Base-by-base conservation (phyloP, 2,888 invertebrate species). In the Drosophila rubida region DNA sequence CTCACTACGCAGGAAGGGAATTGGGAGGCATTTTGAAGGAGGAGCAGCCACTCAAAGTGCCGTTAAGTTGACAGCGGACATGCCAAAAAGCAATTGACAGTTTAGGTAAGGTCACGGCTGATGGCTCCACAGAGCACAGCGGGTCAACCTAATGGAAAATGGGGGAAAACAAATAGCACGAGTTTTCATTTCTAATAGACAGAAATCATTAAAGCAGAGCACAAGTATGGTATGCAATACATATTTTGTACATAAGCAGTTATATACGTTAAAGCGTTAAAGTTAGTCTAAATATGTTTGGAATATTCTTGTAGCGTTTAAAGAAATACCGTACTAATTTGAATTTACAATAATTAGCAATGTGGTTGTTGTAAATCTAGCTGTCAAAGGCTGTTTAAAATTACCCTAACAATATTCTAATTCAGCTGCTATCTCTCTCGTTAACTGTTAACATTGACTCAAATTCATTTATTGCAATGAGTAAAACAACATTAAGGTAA, bases 31-130 rank as follows among this genome's bases (percentile, higher is more conserved):
- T 11, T 13, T 9, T 4, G 27, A 2, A 25, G 27, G 5, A 9
- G 53, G 8, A 23, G 13, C 22, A 37, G 41, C 42, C 53, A 60
- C 44, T 53, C 32, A 65, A 74, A 75, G 39, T 48, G 70, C 58
- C 60, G 46, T 60, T 69, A 69, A 70, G 75, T 66, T 75, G 65
- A 74, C 70, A 75, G 55, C 51, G 13, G 48, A 74, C 70, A 75
- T 65, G 61, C 62, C 48, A 30, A 69, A 66, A 57, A 27, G 45
- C 51, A 59, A 68, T 74, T 63, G 72, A 69, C 75, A 72, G 37
- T 41, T 44, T 41, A 27, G 57, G 16, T 46, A n/a, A 32, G 19
- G 45, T 51, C 44, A 57, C 23, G 50, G 23, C 14, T 39, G 35
- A 13, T 37, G 13, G 14, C 35, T 37, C 5, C 35, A 32, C 32